phyloP scores from a whole-genome alignment of 2,888 invertebrate species.

The Apodemia hepburni region DNA sequence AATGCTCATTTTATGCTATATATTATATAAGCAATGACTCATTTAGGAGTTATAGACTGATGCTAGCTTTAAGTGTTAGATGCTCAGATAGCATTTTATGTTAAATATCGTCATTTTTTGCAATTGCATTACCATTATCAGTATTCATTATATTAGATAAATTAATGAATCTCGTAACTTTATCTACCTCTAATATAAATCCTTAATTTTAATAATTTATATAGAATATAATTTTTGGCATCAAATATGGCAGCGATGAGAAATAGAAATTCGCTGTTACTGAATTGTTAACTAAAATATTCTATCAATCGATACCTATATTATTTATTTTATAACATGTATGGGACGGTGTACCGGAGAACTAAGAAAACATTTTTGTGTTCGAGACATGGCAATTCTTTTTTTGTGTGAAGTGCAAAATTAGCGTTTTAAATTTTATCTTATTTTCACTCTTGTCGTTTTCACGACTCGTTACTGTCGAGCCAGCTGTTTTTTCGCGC shows the following conservation, averaged over 20 bases:
- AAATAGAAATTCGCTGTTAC: not conserved
- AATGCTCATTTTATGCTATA: conserved; percentile 9
- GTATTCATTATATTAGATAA: conserved; percentile 68
- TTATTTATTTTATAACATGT: too few species aligned
- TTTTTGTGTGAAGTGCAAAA: too few species aligned
- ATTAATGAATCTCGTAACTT: conserved; percentile 68
- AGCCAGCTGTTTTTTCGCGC: too few species aligned
- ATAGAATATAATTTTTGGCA: conserved; percentile 49
- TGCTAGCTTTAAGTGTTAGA: conserved; percentile 69
- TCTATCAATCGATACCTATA: too few species aligned
- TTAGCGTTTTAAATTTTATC: too few species aligned
- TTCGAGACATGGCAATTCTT: too few species aligned
- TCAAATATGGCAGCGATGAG: conserved; percentile 33
- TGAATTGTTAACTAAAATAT: too few species aligned
- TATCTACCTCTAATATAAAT: conserved; percentile 75
- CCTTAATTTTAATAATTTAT: conserved; percentile 60
- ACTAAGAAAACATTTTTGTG: too few species aligned
- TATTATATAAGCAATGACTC: conserved; percentile 42
- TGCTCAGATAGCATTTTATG: conserved; percentile 43
- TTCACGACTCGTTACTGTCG: too few species aligned
- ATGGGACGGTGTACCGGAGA: too few species aligned
- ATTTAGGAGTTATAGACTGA: conserved; percentile 74
- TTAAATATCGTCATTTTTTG: conserved; percentile 28
- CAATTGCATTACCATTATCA: conserved; percentile 63
- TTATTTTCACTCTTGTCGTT: too few species aligned